Evolutionary conservation across 2,888 invertebrate species (phyloP).

Genomic region (Cephus rjabovi): DNA sequence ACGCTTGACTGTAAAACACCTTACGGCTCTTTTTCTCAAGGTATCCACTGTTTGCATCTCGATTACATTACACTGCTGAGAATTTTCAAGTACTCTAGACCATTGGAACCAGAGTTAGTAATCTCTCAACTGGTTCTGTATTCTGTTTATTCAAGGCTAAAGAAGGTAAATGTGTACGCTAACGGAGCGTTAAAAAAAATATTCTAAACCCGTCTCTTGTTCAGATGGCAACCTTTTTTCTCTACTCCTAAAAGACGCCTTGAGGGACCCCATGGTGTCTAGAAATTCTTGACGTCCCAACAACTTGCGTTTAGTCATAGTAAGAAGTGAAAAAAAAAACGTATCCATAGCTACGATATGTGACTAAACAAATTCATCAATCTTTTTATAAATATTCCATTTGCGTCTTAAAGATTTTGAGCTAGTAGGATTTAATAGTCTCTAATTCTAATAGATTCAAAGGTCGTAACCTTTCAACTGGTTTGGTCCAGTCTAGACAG

Average conservation of each 20-base stretch:
- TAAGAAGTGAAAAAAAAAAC: background rate
- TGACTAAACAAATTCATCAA: background rate
- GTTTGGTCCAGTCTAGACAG: slow-evolving; percentile 17
- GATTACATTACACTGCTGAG: background rate
- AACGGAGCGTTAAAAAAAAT: background rate
- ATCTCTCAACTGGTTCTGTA: background rate
- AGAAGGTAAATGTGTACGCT: background rate
- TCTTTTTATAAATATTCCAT: background rate
- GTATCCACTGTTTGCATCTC: background rate
- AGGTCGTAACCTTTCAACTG: slow-evolving; percentile 36
- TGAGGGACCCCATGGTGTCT: background rate
- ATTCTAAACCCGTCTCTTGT: background rate
- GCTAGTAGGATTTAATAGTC: slow-evolving; percentile 3
- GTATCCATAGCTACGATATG: background rate
- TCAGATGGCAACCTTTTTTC: background rate
- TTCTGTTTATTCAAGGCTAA: background rate
- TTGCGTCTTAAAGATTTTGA: background rate
- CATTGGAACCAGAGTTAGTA: background rate
- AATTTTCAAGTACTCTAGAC: background rate
- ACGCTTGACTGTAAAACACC: background rate
- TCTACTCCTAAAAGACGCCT: background rate
- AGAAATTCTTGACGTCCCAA: background rate
- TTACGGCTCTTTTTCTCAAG: background rate
- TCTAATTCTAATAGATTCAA: background rate
- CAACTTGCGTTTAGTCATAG: background rate